Evolutionary conservation across 2,797 vertebrate genomes (phyloP).

Genomic region (Spinus pinus): DNA sequence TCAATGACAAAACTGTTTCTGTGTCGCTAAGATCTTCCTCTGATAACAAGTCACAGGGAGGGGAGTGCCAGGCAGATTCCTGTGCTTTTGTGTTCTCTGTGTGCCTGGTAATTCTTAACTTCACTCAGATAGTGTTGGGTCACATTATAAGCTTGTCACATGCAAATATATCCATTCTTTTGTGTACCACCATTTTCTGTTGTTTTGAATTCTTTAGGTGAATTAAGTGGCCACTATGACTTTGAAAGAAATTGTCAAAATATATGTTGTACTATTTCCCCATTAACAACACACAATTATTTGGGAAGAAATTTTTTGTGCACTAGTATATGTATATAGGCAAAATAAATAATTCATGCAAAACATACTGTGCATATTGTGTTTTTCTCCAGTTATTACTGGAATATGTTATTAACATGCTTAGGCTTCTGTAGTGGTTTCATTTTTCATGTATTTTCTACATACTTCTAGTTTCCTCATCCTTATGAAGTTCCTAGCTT

Average conservation of each 20-base stretch:
- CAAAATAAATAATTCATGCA: slow-evolving; percentile 47
- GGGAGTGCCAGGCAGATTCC: background rate
- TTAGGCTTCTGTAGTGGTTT: slow-evolving; percentile 1
- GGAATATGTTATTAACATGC: slow-evolving; percentile 36
- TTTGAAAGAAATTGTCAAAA: background rate
- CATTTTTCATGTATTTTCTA: slow-evolving; percentile 43
- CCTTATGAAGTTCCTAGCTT: slow-evolving; percentile 12
- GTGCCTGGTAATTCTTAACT: background rate
- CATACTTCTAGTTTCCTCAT: background rate
- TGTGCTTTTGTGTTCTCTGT: background rate
- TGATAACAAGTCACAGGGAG: background rate
- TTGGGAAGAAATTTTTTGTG: background rate
- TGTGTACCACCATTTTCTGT: background rate
- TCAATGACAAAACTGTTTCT: background rate
- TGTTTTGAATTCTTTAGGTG: background rate
- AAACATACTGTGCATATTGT: slow-evolving; percentile 27
- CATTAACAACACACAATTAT: background rate
- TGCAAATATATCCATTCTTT: background rate
- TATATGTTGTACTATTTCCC: background rate
- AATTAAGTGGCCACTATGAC: background rate
- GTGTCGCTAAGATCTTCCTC: background rate
- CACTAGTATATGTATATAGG: background rate
- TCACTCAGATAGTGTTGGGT: background rate
- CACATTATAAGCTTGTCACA: background rate
- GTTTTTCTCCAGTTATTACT: slow-evolving; percentile 30